Evolutionary conservation across 1,140 invertebrate genomes (phyloP).

Genomic region (Rhagoletis zephyria): DNA sequence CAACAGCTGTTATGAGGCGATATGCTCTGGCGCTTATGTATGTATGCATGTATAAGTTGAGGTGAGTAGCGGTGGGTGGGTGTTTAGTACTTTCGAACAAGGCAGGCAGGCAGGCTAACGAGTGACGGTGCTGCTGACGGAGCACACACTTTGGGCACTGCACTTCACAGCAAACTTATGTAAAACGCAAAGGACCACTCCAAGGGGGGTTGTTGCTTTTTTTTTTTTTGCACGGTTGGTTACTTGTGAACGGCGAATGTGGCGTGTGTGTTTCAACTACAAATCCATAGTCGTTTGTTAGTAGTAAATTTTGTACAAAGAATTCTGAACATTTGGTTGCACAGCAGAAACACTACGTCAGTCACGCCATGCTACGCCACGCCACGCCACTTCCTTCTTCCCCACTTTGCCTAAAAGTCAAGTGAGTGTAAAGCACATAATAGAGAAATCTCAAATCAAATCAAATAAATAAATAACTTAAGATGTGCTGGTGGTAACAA

Average conservation of each 20-base stretch:
- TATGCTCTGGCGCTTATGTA: too few relatives aligned
- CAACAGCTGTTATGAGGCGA: constrained; percentile 17
- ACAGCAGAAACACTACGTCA: neutral
- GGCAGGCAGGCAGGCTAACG: neutral
- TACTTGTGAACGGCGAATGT: neutral
- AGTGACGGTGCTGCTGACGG: neutral
- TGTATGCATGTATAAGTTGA: too few relatives aligned
- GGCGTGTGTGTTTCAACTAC: neutral
- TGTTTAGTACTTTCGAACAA: neutral
- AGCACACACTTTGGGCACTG: neutral
- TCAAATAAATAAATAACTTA: constrained; percentile 50
- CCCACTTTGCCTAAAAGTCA: constrained; percentile 32
- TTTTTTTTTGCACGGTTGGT: neutral
- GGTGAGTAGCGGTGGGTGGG: too few relatives aligned
- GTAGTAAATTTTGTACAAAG: neutral
- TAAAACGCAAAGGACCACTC: neutral
- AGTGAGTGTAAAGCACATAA: constrained; percentile 43
- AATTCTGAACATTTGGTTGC: constrained; percentile 37
- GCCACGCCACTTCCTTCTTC: neutral
- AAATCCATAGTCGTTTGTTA: neutral
- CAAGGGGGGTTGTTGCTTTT: neutral
- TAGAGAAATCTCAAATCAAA: constrained; percentile 44
- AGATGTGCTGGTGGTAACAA: constrained; percentile 38
- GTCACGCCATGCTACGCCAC: neutral
- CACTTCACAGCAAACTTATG: neutral